phyloP scores from a whole-genome alignment of 2,888 invertebrate species.

The Sphaerophoria rueppellii region DNA sequence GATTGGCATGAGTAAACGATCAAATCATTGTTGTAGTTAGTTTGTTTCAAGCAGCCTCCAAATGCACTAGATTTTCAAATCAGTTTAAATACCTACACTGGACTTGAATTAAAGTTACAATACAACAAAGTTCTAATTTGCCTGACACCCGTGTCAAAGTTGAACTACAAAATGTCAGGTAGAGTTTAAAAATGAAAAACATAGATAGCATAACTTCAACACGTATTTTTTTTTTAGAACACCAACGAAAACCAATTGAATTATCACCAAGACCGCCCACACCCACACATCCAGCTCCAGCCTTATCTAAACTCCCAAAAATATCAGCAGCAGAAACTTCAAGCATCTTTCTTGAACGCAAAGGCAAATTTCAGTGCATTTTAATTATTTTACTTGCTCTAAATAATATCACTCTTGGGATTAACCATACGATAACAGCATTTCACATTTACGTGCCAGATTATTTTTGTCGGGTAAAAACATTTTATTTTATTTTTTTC shows the following conservation, averaged over 20 bases:
- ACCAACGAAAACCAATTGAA: background rate
- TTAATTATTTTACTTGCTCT: slow-evolving; percentile 79
- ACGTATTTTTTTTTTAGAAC: background rate
- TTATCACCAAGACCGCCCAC: background rate
- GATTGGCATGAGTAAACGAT: too few relatives aligned
- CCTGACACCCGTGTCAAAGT: too few relatives aligned
- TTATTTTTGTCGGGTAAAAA: slow-evolving; percentile 80
- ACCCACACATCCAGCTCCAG: background rate
- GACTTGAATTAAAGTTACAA: too few relatives aligned
- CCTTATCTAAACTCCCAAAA: background rate
- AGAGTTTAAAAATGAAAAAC: too few relatives aligned
- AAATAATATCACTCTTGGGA: slow-evolving; percentile 81
- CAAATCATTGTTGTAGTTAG: too few relatives aligned
- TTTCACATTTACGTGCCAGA: slow-evolving; percentile 81
- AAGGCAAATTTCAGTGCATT: slow-evolving; percentile 77
- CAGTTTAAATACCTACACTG: too few relatives aligned
- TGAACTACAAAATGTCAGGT: too few relatives aligned
- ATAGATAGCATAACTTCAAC: background rate
- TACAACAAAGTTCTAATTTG: too few relatives aligned
- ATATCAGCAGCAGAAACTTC: slow-evolving; percentile 46
- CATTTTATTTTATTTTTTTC: background rate
- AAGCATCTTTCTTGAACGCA: slow-evolving; percentile 67
- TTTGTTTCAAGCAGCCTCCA: too few relatives aligned
- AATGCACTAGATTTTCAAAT: too few relatives aligned
- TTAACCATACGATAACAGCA: slow-evolving; percentile 80